phyloP scores from a whole-genome alignment of 2,888 invertebrate species.

The Philhelius pedissequus region DNA sequence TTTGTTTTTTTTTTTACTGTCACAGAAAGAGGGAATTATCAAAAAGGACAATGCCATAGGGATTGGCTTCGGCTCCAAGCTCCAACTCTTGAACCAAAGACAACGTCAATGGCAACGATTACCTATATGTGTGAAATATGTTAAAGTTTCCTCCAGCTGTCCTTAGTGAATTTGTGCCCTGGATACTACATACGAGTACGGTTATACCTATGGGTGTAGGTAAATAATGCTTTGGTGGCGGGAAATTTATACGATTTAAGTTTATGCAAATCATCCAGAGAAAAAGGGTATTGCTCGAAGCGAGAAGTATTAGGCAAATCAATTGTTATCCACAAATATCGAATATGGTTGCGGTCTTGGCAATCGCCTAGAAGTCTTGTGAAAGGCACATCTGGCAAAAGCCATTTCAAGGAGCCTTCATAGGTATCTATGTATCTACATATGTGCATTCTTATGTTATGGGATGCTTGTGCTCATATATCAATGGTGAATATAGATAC shows the following conservation, averaged over 20 bases:
- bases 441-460: no score
- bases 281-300: constrained; percentile 48
- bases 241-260: constrained; percentile 60
- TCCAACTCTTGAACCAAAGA: background rate
- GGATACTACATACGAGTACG: no score
- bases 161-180: constrained; percentile 21
- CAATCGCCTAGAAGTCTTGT: background rate
- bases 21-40: constrained; percentile 47
- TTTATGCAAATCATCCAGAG: constrained; percentile 63
- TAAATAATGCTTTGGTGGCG: constrained; percentile 12
- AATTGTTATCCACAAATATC: constrained; percentile 47
- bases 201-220: background rate
- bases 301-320: constrained; percentile 42
- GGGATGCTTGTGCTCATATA: background rate
- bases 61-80: background rate
- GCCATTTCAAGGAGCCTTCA: background rate
- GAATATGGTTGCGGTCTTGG: background rate
- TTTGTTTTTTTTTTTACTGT: background rate
- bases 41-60: constrained; percentile 50
- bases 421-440: no score
- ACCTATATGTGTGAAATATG: constrained; percentile 37
- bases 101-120: background rate
- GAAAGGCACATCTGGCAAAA: constrained; percentile 1
- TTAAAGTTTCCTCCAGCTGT: constrained; percentile 35
- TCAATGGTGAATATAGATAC: background rate